Base-by-base conservation (phyloP, 2,888 invertebrate species). In the Vesta saturnalis region DNA sequence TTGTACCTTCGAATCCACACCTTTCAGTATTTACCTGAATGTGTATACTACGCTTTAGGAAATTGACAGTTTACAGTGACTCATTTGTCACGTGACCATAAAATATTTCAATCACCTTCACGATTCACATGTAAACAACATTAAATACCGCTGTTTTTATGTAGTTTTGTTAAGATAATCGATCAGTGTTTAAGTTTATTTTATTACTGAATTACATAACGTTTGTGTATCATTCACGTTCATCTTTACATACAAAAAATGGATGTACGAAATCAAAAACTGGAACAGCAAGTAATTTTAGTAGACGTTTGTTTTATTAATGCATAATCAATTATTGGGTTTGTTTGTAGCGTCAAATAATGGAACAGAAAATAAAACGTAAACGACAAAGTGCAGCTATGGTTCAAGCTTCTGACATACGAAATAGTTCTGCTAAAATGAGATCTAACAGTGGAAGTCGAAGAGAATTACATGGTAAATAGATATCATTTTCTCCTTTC, bases 291-390 rank as follows among this genome's bases (percentile, higher is more conserved):
- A 90, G 94, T 94, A 86, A 87, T 86, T 83, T 73, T 65, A 71
- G 70, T 67, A 60, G 72, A 64, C 68, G 76, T 76, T 62, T 77
- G 73, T 72, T 70, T 15, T 16, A 10, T 55, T 54, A 16, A 56
- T 60, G 8, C 67, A 64, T 75, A 69, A 64, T 73, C 74, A 69
- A 75, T 72, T 61, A 71, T 73, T 79, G 22, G 22, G 30, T 63
- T 57, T 63, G 54, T 62, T 72, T 77, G 54, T 62, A 95, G 94
- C 89, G 94, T 73, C 94, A 94, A 84, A 81, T 95, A 74, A 91
- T 95, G 90, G 94, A 95, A 80, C 93, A 93, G 79, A 95, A 95
- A 83, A 93, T 95, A 89, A 91, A 92, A 76, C 93, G 94, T 79
- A 95, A 95, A 81, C 86, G 95, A 60, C 92, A 94, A 79, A 91